A percentile compares a stretch with the other conserved stretches of the same genome.
Conservation (phyloP, 2,797 vertebrate species). For the Falco cherrug region DNA sequence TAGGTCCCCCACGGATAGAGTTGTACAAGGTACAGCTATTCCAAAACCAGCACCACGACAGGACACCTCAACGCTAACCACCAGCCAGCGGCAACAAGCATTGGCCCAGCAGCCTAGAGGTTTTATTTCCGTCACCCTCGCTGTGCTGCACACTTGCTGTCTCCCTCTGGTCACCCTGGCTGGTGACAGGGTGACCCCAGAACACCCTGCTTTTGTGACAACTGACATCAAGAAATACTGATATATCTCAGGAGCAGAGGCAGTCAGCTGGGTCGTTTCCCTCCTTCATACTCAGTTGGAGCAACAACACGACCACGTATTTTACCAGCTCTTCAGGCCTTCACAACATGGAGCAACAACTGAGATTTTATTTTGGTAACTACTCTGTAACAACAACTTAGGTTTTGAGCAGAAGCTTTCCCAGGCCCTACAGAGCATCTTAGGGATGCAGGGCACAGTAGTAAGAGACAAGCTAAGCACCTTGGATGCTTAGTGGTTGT, state of each 20-base stretch:
- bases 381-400: not conserved
- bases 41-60: not conserved
- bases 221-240: not conserved
- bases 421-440: not conserved
- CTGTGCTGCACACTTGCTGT: accelerated
- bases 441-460: not conserved
- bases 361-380: not conserved
- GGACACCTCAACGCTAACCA: not conserved
- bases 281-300: not conserved
- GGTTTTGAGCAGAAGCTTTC: not conserved
- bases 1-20: not conserved
- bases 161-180: not conserved
- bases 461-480: not conserved
- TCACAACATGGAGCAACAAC: accelerated
- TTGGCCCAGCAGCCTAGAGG: not conserved
- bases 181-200: too few species aligned
- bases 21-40: not conserved
- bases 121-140: not conserved
- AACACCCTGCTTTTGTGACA: not conserved
- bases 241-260: too few species aligned
- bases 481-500: not conserved
- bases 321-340: not conserved
- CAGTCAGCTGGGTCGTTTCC: not conserved
- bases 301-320: not conserved
- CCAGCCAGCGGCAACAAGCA: not conserved